Conservation (phyloP, 2,113 vertebrate genomes). For the Thalassarche chlororhynchos region DNA sequence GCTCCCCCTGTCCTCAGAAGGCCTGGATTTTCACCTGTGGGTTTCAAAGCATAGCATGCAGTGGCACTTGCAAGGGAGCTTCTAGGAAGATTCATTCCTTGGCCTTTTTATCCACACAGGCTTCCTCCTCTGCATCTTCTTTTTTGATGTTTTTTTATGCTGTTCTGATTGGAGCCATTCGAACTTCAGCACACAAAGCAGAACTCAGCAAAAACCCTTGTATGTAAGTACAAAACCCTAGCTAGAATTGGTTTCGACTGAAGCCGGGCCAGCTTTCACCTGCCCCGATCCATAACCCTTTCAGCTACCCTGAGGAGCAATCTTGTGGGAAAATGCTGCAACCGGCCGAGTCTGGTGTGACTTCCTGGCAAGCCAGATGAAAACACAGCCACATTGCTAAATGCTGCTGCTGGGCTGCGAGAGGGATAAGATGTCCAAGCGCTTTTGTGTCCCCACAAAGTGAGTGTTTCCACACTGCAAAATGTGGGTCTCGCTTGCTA, state of each 20-base stretch:
- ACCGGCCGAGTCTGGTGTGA: accelerated
- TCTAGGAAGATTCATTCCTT: neutral
- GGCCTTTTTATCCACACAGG: neutral
- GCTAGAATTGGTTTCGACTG: neutral
- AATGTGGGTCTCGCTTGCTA: neutral
- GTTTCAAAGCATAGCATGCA: neutral
- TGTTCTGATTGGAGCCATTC: neutral
- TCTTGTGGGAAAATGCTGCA: neutral
- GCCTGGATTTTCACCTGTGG: neutral
- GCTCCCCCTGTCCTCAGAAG: neutral
- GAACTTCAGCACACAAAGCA: neutral
- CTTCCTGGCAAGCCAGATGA: neutral
- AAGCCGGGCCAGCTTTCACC: neutral
- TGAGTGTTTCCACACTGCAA: neutral
- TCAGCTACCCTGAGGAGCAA: neutral
- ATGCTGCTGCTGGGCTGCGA: neutral
- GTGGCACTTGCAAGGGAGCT: neutral
- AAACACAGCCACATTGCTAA: neutral
- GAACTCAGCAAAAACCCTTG: neutral
- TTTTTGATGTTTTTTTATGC: neutral
- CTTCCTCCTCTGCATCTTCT: neutral
- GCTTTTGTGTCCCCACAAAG: neutral
- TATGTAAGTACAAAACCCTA: neutral
- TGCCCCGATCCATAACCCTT: neutral
- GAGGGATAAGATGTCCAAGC: accelerated